Evolutionary conservation across 2,888 invertebrate species (phyloP), one percentile per base, ranked within the genome.

Genomic region (Dasypogon diadema): DNA sequence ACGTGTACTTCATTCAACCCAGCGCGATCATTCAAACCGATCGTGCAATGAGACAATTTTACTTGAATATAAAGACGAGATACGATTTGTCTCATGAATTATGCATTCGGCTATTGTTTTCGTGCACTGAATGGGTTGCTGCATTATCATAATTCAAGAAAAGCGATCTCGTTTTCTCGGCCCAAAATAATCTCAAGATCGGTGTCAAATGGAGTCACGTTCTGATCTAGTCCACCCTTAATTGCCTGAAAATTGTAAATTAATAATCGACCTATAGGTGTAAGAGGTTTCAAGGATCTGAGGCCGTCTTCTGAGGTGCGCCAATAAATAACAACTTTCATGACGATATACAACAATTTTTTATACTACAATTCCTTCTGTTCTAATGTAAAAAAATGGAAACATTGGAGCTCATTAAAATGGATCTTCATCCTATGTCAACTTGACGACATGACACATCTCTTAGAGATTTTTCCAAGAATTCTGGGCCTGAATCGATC

Each of bases 341-440:
- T n/a, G n/a, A n/a, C n/a, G n/a, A n/a, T 30, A 30, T 30, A 6
- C 48, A 48, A 12, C n/a, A n/a, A 48, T 48, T 12, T 48, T n/a
- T 5, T 48, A 14, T 51, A 30, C 30, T 6, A 30, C 34, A 30
- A n/a, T 14, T 30, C 18, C 37, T 16, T 37, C 12, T 16, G 22
- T 63, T 37, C 6, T 63, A 16, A 21, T 51, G 26, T 21, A 21
- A 26, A 51, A 68, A 48, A 51, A 26, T 6, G 18, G 16, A 51
- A 51, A 68, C 68, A 37, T 73, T 56, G 18, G 21, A 73, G 55
- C 73, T 73, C 73, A 73, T 73, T 73, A 73, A 55, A 37, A 55
- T 55, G 55, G 73, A 24, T 56, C 73, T 73, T 56, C 56, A 73
- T 56, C 56, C 73, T 42, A 55, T 73, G 73, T 73, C 73, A 73